phyloP scores from a whole-genome alignment of 2,113 vertebrate species.

The Xyrauchen texanus region DNA sequence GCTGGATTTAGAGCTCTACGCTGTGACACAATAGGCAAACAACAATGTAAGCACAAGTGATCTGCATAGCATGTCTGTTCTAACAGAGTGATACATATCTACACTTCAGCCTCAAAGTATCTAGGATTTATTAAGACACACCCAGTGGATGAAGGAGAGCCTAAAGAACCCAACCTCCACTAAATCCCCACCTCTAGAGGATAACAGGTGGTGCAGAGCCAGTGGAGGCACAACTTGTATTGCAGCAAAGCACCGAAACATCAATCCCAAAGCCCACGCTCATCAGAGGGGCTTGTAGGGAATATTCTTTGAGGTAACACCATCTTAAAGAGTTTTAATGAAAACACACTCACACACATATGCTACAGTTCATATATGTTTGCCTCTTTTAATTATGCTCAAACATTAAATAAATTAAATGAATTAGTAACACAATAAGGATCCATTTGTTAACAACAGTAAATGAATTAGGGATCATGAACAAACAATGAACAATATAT shows the following conservation, averaged over 20 bases:
- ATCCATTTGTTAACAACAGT: too few species aligned
- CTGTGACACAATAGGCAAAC: background rate
- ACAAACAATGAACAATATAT: too few species aligned
- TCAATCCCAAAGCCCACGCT: constrained; percentile 33
- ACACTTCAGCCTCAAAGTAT: constrained; percentile 30
- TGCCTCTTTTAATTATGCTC: constrained; percentile 18
- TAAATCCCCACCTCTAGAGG: constrained; percentile 45
- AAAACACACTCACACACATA: constrained; percentile 22
- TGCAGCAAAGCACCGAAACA: constrained; percentile 54
- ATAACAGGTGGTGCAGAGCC: constrained; percentile 45
- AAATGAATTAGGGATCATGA: too few species aligned
- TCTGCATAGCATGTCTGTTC: constrained; percentile 9
- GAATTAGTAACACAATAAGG: too few species aligned
- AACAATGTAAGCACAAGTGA: background rate
- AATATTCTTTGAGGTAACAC: constrained; percentile 37
- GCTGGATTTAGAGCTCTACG: background rate
- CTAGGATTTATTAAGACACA: constrained; percentile 42
- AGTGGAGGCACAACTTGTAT: constrained; percentile 49
- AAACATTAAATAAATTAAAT: background rate
- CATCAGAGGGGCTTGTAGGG: constrained; percentile 22
- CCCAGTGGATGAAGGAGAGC: constrained; percentile 27
- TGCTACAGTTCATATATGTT: background rate
- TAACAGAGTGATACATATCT: constrained; percentile 24
- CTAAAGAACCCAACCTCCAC: constrained; percentile 43
- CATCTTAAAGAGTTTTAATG: constrained; percentile 35